A percentile compares a stretch with the other conserved stretches of the same genome.
phyloP scores from a whole-genome alignment of 1,140 invertebrate species.

The Caenorhabditis tropicalis region DNA sequence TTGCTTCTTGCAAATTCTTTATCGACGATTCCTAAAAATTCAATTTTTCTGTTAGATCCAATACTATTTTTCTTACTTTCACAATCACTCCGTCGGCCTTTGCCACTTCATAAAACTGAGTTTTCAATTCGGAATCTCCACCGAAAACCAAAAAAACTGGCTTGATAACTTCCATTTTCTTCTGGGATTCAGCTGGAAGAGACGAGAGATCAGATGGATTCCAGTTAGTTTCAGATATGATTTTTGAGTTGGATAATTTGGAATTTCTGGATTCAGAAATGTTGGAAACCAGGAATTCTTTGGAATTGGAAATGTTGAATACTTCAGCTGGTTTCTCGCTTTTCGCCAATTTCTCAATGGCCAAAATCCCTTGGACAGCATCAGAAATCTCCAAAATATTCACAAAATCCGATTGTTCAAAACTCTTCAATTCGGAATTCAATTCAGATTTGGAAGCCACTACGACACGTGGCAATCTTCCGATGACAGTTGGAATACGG shows the following conservation, averaged over 20 bases:
- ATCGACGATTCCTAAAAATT: background rate
- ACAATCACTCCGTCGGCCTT: background rate
- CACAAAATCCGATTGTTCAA: background rate
- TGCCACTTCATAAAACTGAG: background rate
- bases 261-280: background rate
- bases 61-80: background rate
- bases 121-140: background rate
- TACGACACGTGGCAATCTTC: slow-evolving; percentile 10
- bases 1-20: background rate
- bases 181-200: background rate
- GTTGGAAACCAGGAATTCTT: background rate
- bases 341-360: background rate
- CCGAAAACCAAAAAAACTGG: slow-evolving; percentile 11
- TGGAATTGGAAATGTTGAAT: background rate
- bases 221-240: background rate
- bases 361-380: background rate
- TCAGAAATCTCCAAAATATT: background rate
- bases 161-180: background rate
- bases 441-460: background rate
- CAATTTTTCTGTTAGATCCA: no score
- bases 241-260: background rate
- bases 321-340: slow-evolving; percentile 9
- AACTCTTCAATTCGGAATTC: background rate
- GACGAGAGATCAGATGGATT: background rate
- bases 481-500: slow-evolving; percentile 39